Evolutionary conservation across 2,888 invertebrate species (phyloP), one percentile per base, ranked within the genome.

Genomic region (Craniophora ligustri): DNA sequence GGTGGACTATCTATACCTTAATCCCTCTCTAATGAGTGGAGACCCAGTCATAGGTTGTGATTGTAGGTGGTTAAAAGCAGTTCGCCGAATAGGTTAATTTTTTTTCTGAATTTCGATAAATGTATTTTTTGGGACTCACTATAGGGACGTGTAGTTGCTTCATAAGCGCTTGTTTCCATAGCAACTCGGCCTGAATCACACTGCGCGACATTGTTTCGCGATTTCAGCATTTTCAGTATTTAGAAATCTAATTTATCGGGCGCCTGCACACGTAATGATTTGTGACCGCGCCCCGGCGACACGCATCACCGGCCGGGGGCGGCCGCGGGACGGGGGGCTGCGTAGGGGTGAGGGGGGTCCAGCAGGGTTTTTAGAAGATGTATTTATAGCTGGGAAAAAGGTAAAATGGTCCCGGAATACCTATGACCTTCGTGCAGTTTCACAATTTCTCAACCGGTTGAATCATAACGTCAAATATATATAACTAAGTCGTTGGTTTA

Each of bases 231-330:
- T 72, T 61, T 67, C 65, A 62, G 64, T 72, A 61, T 67, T 72
- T 70, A 72, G 64, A 42, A 57, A 69, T 75, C 76, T 77, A 77
- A 79, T 79, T 79, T 76, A 55, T 65, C 75, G 78, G 75, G 56
- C 39, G 48, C 61, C 30, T 61, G 67, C 72, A 67, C 77, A 75
- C 45, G 47, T 75, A 57, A 73, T 78, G 78, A 76, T 78, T 74
- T 74, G 73, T 56, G 73, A 59, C 67, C 68, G 71, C 67, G 44
- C 63, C 58, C 47, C 41, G 8, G 18, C 44, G 65, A 42, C 38
- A 67, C 75, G 76, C 66, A 51, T 67, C 72, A 61, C 53, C 48
- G 71, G 18, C 4, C 10, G 23, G 32, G 49, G 34, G 31, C 39
- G 46, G 36, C n/a, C 28, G 19, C 38, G 14, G 21, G 39, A 19